phyloP scores from a whole-genome alignment of 2,888 invertebrate genomes.

The Nesidiocoris tenuis region DNA sequence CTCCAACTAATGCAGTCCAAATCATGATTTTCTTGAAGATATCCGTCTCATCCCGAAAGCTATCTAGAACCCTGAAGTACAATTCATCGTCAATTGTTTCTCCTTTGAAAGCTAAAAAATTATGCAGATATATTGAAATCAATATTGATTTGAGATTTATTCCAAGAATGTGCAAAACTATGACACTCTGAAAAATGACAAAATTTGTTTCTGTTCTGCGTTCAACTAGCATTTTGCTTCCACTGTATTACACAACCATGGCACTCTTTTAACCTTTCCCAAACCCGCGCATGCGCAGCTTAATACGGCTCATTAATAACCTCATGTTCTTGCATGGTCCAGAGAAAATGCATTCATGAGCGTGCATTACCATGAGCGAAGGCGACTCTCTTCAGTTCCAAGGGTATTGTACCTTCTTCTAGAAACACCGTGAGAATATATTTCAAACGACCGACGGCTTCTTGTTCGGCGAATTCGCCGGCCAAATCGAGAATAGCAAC shows the following conservation, averaged over 20 bases:
- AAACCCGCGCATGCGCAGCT: too few species aligned
- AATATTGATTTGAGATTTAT: too few species aligned
- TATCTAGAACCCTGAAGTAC: neutral
- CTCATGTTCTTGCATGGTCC: too few species aligned
- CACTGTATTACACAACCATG: too few species aligned
- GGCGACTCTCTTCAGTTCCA: slow-evolving; percentile 24
- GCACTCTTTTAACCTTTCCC: too few species aligned
- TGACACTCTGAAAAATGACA: too few species aligned
- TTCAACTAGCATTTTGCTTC: too few species aligned
- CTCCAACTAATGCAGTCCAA: slow-evolving; percentile 30
- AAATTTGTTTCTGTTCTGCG: too few species aligned
- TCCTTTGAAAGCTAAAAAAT: slow-evolving; percentile 19
- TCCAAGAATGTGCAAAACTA: too few species aligned
- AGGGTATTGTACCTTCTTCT: slow-evolving; percentile 15
- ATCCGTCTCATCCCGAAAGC: slow-evolving; percentile 14
- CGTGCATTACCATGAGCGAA: slow-evolving; percentile 19
- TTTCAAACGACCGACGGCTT: slow-evolving; percentile 2
- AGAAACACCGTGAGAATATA: slow-evolving; percentile 3
- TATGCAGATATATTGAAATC: too few species aligned
- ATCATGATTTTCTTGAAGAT: slow-evolving; percentile 21
- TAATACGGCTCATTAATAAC: too few species aligned
- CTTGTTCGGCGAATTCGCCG: slow-evolving; percentile 10
- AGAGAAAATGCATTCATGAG: too few species aligned
- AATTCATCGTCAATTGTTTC: slow-evolving; percentile 10
- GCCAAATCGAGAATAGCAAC: slow-evolving; percentile 25